phyloP scores from a whole-genome alignment of 2,888 invertebrate species.

The Heliconius cydno region DNA sequence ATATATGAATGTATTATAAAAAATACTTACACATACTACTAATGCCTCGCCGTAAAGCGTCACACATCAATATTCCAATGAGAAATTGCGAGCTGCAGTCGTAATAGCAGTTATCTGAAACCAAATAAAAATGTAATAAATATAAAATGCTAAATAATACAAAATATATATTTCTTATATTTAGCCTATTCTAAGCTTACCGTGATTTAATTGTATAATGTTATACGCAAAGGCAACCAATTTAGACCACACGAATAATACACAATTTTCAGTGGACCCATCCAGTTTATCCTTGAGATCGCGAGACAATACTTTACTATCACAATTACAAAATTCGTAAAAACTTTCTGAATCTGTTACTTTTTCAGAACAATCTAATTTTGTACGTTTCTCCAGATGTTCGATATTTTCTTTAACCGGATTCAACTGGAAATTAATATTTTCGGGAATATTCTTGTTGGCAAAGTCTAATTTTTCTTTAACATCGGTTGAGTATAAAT shows the following conservation, averaged over 20 bases:
- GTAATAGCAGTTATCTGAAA: conserved; percentile 72
- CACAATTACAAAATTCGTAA: conserved; percentile 42
- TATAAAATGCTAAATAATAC: neutral
- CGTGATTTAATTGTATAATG: conserved; percentile 68
- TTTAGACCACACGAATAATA: conserved; percentile 61
- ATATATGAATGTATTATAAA: neutral
- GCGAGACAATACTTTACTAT: conserved; percentile 21
- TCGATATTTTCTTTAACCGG: conserved; percentile 63
- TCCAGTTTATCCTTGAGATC: conserved; percentile 43
- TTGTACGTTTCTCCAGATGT: conserved; percentile 59
- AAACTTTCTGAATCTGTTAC: conserved; percentile 50
- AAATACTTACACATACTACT: conserved; percentile 70
- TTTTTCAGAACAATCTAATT: conserved; percentile 53
- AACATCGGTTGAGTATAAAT: conserved; percentile 53
- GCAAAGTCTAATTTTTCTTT: conserved; percentile 54
- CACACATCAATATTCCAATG: conserved; percentile 72
- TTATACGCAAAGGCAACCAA: conserved; percentile 74
- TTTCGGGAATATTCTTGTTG: conserved; percentile 57
- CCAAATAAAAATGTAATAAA: conserved; percentile 36
- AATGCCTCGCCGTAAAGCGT: conserved; percentile 70
- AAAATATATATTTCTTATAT: neutral
- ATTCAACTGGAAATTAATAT: conserved; percentile 62
- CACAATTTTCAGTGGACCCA: conserved; percentile 38
- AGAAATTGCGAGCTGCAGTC: conserved; percentile 74
- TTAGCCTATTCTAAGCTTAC: conserved; percentile 50